Evolutionary conservation across 1,140 invertebrate genomes (phyloP).

Genomic region (Drosophila suzukii): DNA sequence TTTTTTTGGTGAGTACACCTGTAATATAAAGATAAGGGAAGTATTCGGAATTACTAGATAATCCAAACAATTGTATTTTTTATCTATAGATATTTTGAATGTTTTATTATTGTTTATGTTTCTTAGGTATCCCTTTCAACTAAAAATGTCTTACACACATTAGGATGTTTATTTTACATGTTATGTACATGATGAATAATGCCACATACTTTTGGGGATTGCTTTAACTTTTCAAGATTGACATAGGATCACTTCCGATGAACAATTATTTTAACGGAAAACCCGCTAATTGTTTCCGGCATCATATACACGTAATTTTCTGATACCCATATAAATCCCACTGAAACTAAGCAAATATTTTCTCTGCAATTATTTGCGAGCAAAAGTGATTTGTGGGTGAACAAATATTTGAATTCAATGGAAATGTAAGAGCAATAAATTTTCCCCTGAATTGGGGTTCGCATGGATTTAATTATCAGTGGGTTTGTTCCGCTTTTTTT

Average conservation of each 20-base stretch:
- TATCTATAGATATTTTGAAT: no score
- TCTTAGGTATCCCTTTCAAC: background rate
- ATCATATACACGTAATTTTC: constrained; percentile 1
- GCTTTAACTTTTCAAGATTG: background rate
- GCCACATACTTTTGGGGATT: constrained; percentile 8
- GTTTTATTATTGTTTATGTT: background rate
- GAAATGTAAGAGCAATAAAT: constrained; percentile 69
- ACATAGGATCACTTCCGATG: background rate
- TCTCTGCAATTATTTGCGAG: constrained; percentile 47
- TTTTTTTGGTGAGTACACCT: background rate
- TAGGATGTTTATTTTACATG: background rate
- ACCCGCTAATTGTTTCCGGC: background rate
- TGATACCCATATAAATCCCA: background rate
- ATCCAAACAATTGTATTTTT: no score
- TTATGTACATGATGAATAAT: background rate
- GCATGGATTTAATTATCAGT: constrained; percentile 70
- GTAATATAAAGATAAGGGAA: no score
- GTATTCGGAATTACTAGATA: no score
- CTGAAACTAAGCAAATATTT: constrained; percentile 41
- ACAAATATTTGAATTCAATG: constrained; percentile 69
- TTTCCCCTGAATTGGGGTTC: constrained; percentile 55
- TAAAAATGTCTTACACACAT: background rate
- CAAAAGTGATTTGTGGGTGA: constrained; percentile 32
- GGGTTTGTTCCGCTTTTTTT: constrained; percentile 10
- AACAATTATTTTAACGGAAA: background rate